phyloP scores from a whole-genome alignment of 1,140 invertebrate genomes.

The Drosophila pallidifrons region DNA sequence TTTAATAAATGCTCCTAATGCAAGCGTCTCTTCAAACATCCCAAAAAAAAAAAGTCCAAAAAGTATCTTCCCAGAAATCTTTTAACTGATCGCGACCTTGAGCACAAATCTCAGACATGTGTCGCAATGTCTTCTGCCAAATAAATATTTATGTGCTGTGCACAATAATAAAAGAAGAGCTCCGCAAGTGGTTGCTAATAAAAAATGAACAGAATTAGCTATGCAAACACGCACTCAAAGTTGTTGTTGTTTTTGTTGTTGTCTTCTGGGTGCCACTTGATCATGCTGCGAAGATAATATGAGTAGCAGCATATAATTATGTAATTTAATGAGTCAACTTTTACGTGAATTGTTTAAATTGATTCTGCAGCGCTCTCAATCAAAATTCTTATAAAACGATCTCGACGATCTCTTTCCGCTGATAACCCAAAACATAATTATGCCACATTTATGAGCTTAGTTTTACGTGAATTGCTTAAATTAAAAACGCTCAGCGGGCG shows the following conservation, averaged over 20 bases:
- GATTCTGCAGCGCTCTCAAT: slow-evolving; percentile 1
- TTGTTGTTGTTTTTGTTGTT: slow-evolving; percentile 8
- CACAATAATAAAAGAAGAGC: slow-evolving; percentile 10
- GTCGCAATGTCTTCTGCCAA: slow-evolving; percentile 16
- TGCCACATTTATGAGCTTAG: slow-evolving; percentile 50
- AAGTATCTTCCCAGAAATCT: slow-evolving; percentile 56
- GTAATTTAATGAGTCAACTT: slow-evolving; percentile 57
- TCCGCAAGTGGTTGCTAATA: slow-evolving; percentile 51
- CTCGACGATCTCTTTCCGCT: slow-evolving; percentile 19
- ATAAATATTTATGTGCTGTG: slow-evolving; percentile 64
- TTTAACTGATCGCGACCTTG: slow-evolving; percentile 46
- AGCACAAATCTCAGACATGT: slow-evolving; percentile 37
- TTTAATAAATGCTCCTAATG: slow-evolving; percentile 51
- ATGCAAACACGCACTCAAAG: slow-evolving; percentile 43
- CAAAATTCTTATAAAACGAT: slow-evolving; percentile 9
- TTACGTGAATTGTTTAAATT: slow-evolving; percentile 42
- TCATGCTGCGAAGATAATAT: slow-evolving; percentile 35
- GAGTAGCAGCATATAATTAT: slow-evolving; percentile 43
- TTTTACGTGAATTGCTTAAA: slow-evolving; percentile 33
- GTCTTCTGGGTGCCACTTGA: slow-evolving; percentile 37
- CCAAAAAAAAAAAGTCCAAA: not conserved
- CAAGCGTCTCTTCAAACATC: slow-evolving; percentile 8
- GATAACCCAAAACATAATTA: slow-evolving; percentile 40
- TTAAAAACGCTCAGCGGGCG: not conserved
- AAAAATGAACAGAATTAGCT: slow-evolving; percentile 62